Percentiles rank a stretch among this genome's conserved stretches.
Evolutionary conservation across 2,888 invertebrate species (phyloP).

Genomic region (Hemithea aestivaria): DNA sequence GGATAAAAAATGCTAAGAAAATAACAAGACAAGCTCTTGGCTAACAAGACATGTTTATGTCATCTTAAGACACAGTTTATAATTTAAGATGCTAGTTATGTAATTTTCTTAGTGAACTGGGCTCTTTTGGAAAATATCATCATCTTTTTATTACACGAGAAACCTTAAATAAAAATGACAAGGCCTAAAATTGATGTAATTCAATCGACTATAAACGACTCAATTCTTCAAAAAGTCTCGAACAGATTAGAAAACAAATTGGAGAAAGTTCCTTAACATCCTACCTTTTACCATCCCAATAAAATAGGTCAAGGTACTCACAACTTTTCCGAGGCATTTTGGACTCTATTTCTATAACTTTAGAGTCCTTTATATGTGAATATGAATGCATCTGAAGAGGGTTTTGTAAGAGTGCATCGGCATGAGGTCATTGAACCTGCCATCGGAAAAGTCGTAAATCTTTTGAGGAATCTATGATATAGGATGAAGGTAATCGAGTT

Average conservation of each 20-base stretch:
- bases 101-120: too few species aligned
- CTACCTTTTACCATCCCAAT: conserved; percentile 7
- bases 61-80: too few species aligned
- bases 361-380: conserved; percentile 39
- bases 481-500: too few species aligned
- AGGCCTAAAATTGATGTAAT: too few species aligned
- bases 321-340: conserved; percentile 29
- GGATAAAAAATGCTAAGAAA: too few species aligned
- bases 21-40: too few species aligned
- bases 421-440: conserved; percentile 55
- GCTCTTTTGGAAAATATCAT: too few species aligned
- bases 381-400: conserved; percentile 39
- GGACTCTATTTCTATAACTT: conserved; percentile 20
- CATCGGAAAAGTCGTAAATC: conserved; percentile 36
- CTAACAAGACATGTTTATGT: too few species aligned
- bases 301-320: conserved; percentile 32
- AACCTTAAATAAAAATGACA: too few species aligned
- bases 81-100: too few species aligned
- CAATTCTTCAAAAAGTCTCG: conserved; percentile 1
- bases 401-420: conserved; percentile 51
- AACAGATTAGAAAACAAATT: conserved; percentile 14
- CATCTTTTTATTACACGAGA: too few species aligned
- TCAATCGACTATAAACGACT: too few species aligned
- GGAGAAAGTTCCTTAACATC: conserved; percentile 14
- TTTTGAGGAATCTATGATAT: conserved; percentile 18